Percentiles rank a stretch among this genome's conserved stretches.
Conservation (phyloP, 2,888 invertebrate species). For the Caenorhabditis panamensis region DNA sequence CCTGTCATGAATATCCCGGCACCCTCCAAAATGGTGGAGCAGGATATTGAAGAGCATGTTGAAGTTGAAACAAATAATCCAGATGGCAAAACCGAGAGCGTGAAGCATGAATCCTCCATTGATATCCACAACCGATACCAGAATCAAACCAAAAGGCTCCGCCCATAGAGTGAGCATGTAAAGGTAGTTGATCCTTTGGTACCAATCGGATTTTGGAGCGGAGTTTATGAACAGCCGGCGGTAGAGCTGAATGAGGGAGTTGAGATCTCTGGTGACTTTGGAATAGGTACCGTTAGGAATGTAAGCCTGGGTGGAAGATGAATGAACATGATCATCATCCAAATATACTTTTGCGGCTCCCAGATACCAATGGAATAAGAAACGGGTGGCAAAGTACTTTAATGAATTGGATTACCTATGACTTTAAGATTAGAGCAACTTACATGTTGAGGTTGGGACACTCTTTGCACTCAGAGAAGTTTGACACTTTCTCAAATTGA, state of each 20-base stretch:
- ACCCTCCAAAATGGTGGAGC: conserved; percentile 75
- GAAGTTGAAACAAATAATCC: conserved; percentile 79
- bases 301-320: conserved; percentile 78
- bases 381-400: conserved; percentile 78
- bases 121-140: conserved; percentile 78
- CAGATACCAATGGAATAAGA: conserved; percentile 80
- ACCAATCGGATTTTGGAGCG: conserved; percentile 64
- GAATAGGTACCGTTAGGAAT: conserved; percentile 74
- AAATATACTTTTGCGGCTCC: conserved; percentile 79
- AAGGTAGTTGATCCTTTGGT: conserved; percentile 50
- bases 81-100: conserved; percentile 75
- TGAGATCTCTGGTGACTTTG: no score
- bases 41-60: conserved; percentile 79
- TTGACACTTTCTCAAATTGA: conserved; percentile 76
- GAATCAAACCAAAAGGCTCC: conserved; percentile 70
- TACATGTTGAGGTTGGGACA: conserved; percentile 76
- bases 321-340: conserved; percentile 77
- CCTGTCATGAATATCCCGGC: conserved; percentile 62
- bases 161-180: conserved; percentile 68
- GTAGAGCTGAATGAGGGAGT: conserved; percentile 61
- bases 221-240: conserved; percentile 66
- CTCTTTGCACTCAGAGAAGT: conserved; percentile 74
- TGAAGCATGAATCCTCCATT: conserved; percentile 76
- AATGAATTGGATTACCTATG: conserved; percentile 44
- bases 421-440: conserved; percentile 6